Conservation (phyloP, 2,113 vertebrate genomes). For the Brachyhypopomus gauderio region DNA sequence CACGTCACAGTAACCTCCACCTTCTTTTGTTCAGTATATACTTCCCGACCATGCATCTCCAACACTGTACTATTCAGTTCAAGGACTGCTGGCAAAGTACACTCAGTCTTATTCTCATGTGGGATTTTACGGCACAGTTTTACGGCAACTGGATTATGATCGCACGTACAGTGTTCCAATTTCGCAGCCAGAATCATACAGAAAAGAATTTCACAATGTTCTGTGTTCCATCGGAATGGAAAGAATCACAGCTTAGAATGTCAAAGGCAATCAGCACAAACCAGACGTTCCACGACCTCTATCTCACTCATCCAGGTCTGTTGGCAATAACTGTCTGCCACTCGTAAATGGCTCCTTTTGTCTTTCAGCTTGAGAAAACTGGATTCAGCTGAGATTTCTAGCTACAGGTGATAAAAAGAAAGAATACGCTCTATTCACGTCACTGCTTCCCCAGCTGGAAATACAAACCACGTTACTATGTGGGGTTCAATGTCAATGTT, state of each 20-base stretch:
- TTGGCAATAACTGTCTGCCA: conserved; percentile 59
- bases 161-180: conserved; percentile 6
- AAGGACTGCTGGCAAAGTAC: background rate
- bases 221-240: conserved; percentile 24
- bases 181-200: conserved; percentile 6
- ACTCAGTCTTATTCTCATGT: background rate
- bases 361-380: conserved; percentile 59
- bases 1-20: background rate
- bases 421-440: conserved; percentile 44
- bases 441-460: conserved; percentile 61
- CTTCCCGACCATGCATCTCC: background rate
- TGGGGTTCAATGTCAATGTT: conserved; percentile 63
- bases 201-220: conserved; percentile 3
- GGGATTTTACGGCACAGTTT: background rate
- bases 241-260: conserved; percentile 18
- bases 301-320: conserved; percentile 60
- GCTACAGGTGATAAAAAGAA: conserved; percentile 62
- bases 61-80: conserved; percentile 3
- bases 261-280: conserved; percentile 40
- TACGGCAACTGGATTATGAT: background rate
- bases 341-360: conserved; percentile 59
- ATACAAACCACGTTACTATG: conserved; percentile 63
- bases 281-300: conserved; percentile 21
- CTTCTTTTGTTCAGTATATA: background rate
- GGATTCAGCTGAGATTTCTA: conserved; percentile 50